Percentiles rank a stretch among this genome's conserved stretches.
Evolutionary conservation across 2,888 invertebrate species (phyloP).

Genomic region (Cephus sareptanus): DNA sequence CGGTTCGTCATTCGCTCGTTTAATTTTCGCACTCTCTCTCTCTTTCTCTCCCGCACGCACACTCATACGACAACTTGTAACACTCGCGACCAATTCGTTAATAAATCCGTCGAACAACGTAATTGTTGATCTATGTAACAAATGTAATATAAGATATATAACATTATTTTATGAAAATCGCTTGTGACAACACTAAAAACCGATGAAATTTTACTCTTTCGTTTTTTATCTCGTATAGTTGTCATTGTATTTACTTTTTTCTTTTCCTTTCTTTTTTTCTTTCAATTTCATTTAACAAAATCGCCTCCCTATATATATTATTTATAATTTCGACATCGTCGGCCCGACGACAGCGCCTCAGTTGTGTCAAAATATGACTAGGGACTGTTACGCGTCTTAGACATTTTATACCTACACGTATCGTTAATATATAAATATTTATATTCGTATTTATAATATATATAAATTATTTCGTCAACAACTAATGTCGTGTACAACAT

Average conservation of each 20-base stretch:
- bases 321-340: neutral
- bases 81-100: neutral
- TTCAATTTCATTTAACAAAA: slow-evolving; percentile 5
- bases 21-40: neutral
- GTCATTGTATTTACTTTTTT: neutral
- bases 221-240: neutral
- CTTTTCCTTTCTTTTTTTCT: neutral
- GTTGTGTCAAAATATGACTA: slow-evolving; percentile 55
- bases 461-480: slow-evolving; percentile 28
- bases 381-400: slow-evolving; percentile 30
- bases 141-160: slow-evolving; percentile 33
- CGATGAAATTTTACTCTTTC: neutral
- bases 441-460: slow-evolving; percentile 26
- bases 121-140: slow-evolving; percentile 23
- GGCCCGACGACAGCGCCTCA: slow-evolving; percentile 26
- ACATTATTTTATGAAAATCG: neutral
- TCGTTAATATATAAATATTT: slow-evolving; percentile 16
- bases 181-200: neutral
- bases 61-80: neutral
- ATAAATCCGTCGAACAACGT: neutral
- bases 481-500: slow-evolving; percentile 26
- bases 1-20: neutral
- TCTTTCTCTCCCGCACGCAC: neutral
- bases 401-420: slow-evolving; percentile 24
- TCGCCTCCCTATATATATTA: slow-evolving; percentile 10